phyloP scores from a whole-genome alignment of 2,113 vertebrate species.

The Oreochromis tanganicae region DNA sequence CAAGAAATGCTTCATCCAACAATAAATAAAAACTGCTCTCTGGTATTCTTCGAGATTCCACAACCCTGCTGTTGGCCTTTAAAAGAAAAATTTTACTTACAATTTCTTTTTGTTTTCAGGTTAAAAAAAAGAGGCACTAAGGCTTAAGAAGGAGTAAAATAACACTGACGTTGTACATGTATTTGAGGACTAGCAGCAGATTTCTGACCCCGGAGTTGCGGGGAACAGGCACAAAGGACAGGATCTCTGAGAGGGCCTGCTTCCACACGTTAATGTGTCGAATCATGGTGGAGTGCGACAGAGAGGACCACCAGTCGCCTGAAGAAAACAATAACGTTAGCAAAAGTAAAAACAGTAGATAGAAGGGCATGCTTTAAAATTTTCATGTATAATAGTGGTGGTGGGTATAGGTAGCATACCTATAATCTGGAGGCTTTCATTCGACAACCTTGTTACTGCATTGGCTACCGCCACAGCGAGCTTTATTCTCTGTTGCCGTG shows the following conservation, averaged over 20 bases:
- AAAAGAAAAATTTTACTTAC: not conserved
- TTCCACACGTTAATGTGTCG: constrained; percentile 51
- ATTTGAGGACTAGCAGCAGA: constrained; percentile 45
- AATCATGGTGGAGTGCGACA: constrained; percentile 2
- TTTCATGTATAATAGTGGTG: not conserved
- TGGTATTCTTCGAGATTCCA: not conserved
- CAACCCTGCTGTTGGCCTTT: constrained; percentile 40
- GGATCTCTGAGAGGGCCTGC: not conserved
- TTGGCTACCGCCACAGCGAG: constrained; percentile 21
- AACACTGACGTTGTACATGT: constrained; percentile 45
- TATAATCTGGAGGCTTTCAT: constrained; percentile 33
- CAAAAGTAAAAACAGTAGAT: not conserved
- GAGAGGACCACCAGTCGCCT: constrained; percentile 49
- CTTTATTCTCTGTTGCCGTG: not conserved
- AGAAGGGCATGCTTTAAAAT: not conserved
- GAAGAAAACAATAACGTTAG: not conserved
- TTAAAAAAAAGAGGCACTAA: rapidly evolving
- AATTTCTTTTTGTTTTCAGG: not conserved
- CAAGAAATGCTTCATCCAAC: rapidly evolving
- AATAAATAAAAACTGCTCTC: constrained; percentile 1
- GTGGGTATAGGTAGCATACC: constrained; percentile 10
- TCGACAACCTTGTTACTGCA: constrained; percentile 18
- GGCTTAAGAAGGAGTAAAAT: not conserved
- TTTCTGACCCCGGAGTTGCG: not conserved
- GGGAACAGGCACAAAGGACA: not conserved